These are phyloP conservation scores for Heterocephalus glaber DNA, from an alignment of 2,113 vertebrate genomes.

Conservation along the genomic window DNA sequence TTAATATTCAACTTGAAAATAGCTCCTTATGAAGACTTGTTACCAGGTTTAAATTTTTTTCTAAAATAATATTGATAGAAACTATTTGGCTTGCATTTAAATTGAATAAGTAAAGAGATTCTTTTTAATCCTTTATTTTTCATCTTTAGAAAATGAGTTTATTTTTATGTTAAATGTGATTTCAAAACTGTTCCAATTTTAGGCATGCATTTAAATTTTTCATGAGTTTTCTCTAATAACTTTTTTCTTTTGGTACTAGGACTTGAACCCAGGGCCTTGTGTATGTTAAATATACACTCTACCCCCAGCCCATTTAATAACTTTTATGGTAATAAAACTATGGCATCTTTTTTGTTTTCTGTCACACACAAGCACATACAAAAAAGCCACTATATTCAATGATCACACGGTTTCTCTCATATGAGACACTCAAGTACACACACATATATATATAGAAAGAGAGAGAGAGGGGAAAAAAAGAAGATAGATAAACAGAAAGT, in stretches of 20 bases:
- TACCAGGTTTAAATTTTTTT: conserved; percentile 48
- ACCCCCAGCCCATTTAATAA: not conserved
- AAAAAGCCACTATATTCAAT: conserved; percentile 37
- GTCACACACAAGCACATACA: not conserved
- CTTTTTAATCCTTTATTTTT: conserved; percentile 66
- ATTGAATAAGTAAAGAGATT: conserved; percentile 63
- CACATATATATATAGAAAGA: not conserved
- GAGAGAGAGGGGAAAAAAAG: not conserved
- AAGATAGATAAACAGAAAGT: not conserved
- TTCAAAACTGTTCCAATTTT: conserved; percentile 56
- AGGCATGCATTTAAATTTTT: conserved; percentile 35
- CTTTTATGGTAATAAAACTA: not conserved
- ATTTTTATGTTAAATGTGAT: conserved; percentile 53
- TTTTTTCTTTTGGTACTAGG: not conserved
- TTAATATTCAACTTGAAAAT: conserved; percentile 75
- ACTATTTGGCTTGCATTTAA: conserved; percentile 59
- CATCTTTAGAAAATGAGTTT: conserved; percentile 30
- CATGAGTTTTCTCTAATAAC: conserved; percentile 27
- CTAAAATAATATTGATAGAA: conserved; percentile 29
- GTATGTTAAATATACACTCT: not conserved
- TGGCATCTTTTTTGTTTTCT: conserved; percentile 11
- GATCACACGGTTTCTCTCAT: not conserved
- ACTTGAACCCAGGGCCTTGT: not conserved
- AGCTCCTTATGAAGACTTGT: conserved; percentile 45
- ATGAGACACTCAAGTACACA: not conserved